Base-by-base conservation (phyloP, 2,888 invertebrate species). In the Leucoma salicis region DNA sequence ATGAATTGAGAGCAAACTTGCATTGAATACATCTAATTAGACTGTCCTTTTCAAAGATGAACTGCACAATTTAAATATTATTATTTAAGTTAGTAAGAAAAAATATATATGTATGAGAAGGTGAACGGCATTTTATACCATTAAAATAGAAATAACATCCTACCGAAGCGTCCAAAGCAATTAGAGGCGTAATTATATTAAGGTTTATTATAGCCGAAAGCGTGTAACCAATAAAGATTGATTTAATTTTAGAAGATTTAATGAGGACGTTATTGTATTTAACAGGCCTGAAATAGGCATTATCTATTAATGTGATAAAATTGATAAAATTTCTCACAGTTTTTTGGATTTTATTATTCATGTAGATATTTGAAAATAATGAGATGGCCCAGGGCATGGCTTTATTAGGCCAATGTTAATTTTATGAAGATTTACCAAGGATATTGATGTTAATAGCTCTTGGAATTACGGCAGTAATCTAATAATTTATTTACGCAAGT, bases 151-250 rank as follows among this genome's bases (percentile, higher is more conserved):
- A n/a, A n/a, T n/a, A n/a, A n/a, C n/a, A n/a, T n/a, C n/a, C n/a
- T n/a, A n/a, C n/a, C n/a, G n/a, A n/a, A n/a, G n/a, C n/a, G n/a
- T n/a, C n/a, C n/a, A n/a, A n/a, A n/a, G n/a, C n/a, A n/a, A n/a
- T n/a, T n/a, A n/a, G n/a, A n/a, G n/a, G n/a, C n/a, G 14, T 5
- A 14, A 39, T 39, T 35, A 32, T 27, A 7, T n/a, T 39, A 31
- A 44, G 35, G 44, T 44, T 31, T 39, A 44, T 35, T n/a, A 32
- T 39, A 11, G 28, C 44, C 24, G n/a, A 3, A 6, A 35, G 44
- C 39, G 21, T 11, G 31, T 21, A 29, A 35, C 0, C 31, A 16
- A 33, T 35, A 3, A 11, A 13, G 29, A 13, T 1, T 24, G 12
- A 33, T 36, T n/a, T 14, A 25, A 13, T 10, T 25, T 24, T 11